These are phyloP conservation scores for Leptodactylus fallax DNA, from an alignment of 2,797 vertebrate genomes.

Conservation along the genomic window DNA sequence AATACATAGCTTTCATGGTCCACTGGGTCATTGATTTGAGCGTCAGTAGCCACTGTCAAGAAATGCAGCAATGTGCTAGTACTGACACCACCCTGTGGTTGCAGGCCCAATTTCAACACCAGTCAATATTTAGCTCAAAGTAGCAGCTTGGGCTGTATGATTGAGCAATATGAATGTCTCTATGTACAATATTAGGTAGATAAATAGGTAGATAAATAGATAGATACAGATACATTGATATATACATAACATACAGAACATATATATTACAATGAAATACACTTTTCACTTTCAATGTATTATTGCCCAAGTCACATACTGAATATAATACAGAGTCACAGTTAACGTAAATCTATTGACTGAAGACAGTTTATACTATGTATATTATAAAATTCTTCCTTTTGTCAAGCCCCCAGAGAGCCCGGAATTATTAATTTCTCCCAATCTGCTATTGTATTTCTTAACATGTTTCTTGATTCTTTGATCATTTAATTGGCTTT, in stretches of 20 bases:
- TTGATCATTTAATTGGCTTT: conserved; percentile 43
- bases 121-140: too few relatives aligned
- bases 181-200: too few relatives aligned
- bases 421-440: not conserved
- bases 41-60: too few relatives aligned
- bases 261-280: not conserved
- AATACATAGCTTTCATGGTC: too few relatives aligned
- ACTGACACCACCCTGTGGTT: too few relatives aligned
- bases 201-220: too few relatives aligned
- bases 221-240: not conserved
- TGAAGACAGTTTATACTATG: conserved; percentile 4
- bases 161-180: too few relatives aligned
- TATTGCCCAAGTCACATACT: not conserved
- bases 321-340: not conserved
- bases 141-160: too few relatives aligned
- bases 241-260: too few relatives aligned
- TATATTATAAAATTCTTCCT: conserved; percentile 38
- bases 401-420: conserved; percentile 9
- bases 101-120: too few relatives aligned
- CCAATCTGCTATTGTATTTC: conserved; percentile 51
- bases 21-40: too few relatives aligned
- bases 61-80: too few relatives aligned
- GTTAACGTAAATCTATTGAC: not conserved
- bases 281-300: not conserved
- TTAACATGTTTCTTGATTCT: conserved; percentile 47